A percentile compares a stretch with the other conserved stretches of the same genome.
These are phyloP conservation scores for Lasioglossum pauxillum DNA, from an alignment of 2,888 invertebrate species.

Conservation along the genomic window DNA sequence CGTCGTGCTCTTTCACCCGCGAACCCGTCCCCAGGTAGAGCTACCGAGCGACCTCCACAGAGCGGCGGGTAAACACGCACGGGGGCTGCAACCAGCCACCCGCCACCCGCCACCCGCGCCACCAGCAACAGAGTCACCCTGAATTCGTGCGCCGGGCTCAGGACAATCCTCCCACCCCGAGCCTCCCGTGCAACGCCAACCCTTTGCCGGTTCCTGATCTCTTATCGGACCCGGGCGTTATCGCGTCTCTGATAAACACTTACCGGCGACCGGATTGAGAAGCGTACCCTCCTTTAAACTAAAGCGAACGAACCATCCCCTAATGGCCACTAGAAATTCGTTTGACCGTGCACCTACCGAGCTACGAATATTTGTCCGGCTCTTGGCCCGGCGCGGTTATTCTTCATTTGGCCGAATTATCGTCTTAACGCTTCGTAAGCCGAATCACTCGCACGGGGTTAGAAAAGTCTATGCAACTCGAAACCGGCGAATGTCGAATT, in stretches of 20 bases:
- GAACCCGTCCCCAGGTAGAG: slow-evolving; percentile 51
- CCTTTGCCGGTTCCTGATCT: slow-evolving; percentile 16
- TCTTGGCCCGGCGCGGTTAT: neutral
- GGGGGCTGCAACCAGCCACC: slow-evolving; percentile 30
- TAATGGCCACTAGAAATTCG: slow-evolving; percentile 8
- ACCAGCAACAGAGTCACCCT: slow-evolving; percentile 33
- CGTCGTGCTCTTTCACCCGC: slow-evolving; percentile 30
- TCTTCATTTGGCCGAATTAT: neutral
- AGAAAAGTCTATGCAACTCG: too few relatives aligned
- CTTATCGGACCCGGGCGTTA: slow-evolving; percentile 19
- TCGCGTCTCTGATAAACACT: slow-evolving; percentile 24
- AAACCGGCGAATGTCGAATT: too few relatives aligned
- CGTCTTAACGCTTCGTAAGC: neutral
- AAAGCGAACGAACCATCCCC: neutral
- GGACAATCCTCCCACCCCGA: slow-evolving; percentile 4
- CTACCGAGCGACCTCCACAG: slow-evolving; percentile 36
- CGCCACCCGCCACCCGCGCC: neutral
- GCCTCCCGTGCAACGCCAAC: slow-evolving; percentile 18
- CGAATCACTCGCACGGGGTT: too few relatives aligned
- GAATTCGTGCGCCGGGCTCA: slow-evolving; percentile 33
- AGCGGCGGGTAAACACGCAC: slow-evolving; percentile 35
- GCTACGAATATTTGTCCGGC: neutral
- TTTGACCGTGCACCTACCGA: neutral
- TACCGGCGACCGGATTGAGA: neutral
- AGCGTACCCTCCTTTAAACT: neutral